Base-by-base conservation (phyloP, 2,797 vertebrate genomes). In the Betta splendens region DNA sequence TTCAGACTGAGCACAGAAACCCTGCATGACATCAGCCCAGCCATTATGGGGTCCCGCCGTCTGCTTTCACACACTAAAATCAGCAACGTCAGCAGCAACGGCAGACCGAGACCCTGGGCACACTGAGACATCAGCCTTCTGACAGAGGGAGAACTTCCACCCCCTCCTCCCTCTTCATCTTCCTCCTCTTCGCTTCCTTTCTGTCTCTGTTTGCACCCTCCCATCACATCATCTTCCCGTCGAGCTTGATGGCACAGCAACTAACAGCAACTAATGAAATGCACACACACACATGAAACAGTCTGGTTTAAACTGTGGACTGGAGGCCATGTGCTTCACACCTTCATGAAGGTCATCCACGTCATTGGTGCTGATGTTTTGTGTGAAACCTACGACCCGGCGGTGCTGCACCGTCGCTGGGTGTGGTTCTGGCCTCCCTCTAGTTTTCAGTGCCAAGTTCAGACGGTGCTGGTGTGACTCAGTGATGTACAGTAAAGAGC, bases 51-150 rank as follows among this genome's bases (percentile, higher is more conserved):
- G 70, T 81, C 67, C 80, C 77, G 55, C 79, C 33, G 78, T 76
- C 69, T 85, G 83, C 83, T 81, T 84, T 88, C 84, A 81, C 86
- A 75, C 88, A 76, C 86, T 85, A 78, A 87, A 89, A 83, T 86
- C n/a, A n/a, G n/a, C n/a, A n/a, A n/a, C n/a, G n/a, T n/a, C n/a
- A n/a, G n/a, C n/a, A n/a, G n/a, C n/a, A n/a, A n/a, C n/a, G n/a
- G n/a, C n/a, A n/a, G n/a, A n/a, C n/a, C n/a, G n/a, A n/a, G n/a
- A n/a, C n/a, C n/a, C n/a, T n/a, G n/a, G n/a, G n/a, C n/a, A n/a
- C n/a, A n/a, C n/a, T n/a, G n/a, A n/a, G n/a, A n/a, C n/a, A n/a
- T n/a, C n/a, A n/a, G n/a, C n/a, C n/a, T n/a, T n/a, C n/a, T n/a
- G 44, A 66, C 46, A 20, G 29, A 21, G 33, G 54, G 49, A 55